A percentile compares a stretch with the other conserved stretches of the same genome.
These are phyloP conservation scores for Tiphia femorata DNA, from an alignment of 2,888 invertebrate genomes.

Conservation along the genomic window DNA sequence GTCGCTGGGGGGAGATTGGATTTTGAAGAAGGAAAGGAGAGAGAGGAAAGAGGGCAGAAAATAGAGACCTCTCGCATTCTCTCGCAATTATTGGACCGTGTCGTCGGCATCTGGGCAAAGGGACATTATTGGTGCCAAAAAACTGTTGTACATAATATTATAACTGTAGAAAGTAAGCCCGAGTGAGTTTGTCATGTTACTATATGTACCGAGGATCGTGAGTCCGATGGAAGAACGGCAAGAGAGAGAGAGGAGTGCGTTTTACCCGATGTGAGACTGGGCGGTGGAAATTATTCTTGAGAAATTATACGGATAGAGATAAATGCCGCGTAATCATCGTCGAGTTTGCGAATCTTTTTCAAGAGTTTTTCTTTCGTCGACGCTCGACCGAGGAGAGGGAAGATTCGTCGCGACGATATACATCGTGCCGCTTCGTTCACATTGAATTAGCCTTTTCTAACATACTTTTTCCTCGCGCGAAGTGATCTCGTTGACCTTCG, in stretches of 20 bases:
- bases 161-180: slow-evolving; percentile 56
- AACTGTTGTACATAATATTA: slow-evolving; percentile 66
- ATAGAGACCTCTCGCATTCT: too few relatives aligned
- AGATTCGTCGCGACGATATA: too few relatives aligned
- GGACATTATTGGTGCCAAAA: slow-evolving; percentile 65
- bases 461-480: too few relatives aligned
- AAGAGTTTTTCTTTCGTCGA: too few relatives aligned
- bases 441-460: too few relatives aligned
- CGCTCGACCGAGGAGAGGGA: too few relatives aligned
- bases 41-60: background rate
- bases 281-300: too few relatives aligned
- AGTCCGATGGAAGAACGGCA: background rate
- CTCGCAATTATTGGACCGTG: too few relatives aligned
- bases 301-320: too few relatives aligned
- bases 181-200: slow-evolving; percentile 18
- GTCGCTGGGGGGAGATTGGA: background rate
- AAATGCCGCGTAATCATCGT: too few relatives aligned
- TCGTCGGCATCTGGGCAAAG: slow-evolving; percentile 18
- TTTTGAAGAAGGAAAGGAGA: background rate
- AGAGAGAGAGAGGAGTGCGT: background rate
- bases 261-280: slow-evolving; percentile 3
- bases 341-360: too few relatives aligned
- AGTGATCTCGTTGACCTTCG: background rate
- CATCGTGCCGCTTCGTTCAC: too few relatives aligned
- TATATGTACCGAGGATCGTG: background rate